Percentiles rank a stretch among this genome's conserved stretches.
phyloP scores from a whole-genome alignment of 2,888 invertebrate genomes.

The Drosophila fungiperda region DNA sequence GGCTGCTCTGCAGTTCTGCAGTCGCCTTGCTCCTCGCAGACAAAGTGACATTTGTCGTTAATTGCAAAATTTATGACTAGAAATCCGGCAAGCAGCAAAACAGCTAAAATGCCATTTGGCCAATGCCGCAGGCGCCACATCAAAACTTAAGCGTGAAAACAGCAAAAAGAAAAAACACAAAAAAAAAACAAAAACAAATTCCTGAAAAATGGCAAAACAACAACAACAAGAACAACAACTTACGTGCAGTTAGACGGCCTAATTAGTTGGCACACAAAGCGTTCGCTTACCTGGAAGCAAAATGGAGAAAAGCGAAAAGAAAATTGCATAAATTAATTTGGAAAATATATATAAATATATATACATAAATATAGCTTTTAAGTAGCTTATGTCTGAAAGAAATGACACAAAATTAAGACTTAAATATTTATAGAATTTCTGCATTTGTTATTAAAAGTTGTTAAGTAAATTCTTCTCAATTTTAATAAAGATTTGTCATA shows the following conservation, averaged over 20 bases:
- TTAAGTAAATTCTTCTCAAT: background rate
- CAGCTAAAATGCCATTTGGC: constrained; percentile 39
- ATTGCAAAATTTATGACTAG: constrained; percentile 77
- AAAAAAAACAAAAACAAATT: background rate
- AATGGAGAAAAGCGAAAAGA: background rate
- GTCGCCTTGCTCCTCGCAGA: constrained; percentile 54
- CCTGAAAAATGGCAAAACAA: background rate
- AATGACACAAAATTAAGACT: background rate
- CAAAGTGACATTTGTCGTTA: constrained; percentile 81
- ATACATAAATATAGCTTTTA: no score
- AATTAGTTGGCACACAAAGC: constrained; percentile 52
- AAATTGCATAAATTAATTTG: constrained; percentile 27
- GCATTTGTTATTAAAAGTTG: background rate
- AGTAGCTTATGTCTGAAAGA: background rate
- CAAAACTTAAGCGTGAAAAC: constrained; percentile 14
- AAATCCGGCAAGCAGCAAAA: constrained; percentile 50
- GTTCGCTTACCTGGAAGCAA: constrained; percentile 48
- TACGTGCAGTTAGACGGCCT: constrained; percentile 55
- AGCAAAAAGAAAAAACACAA: background rate
- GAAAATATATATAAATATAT: background rate
- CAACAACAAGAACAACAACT: constrained; percentile 23
- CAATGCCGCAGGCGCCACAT: constrained; percentile 10
- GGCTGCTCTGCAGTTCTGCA: constrained; percentile 37
- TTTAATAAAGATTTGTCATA: background rate
- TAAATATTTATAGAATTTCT: background rate